These are phyloP conservation scores for Malacosoma neustria DNA, from an alignment of 2,888 invertebrate species.

Conservation along the genomic window DNA sequence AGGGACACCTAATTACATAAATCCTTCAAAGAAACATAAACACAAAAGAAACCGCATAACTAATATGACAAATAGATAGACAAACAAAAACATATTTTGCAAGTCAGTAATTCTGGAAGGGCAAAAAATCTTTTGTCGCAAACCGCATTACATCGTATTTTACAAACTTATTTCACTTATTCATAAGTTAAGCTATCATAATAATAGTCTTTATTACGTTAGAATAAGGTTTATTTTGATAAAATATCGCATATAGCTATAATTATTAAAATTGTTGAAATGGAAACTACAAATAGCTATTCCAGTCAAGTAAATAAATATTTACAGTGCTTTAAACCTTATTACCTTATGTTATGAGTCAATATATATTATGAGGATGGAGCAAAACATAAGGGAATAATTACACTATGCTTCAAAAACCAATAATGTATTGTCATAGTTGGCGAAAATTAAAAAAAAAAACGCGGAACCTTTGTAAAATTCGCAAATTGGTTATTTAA, in stretches of 20 bases:
- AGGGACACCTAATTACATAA: not conserved
- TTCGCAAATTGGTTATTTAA: conserved; percentile 36
- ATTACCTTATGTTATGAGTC: too few species aligned
- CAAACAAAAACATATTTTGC: conserved; percentile 28
- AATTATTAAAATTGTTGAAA: not conserved
- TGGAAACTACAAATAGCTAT: not conserved
- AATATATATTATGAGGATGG: too few species aligned
- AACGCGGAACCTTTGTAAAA: conserved; percentile 23
- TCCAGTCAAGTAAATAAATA: too few species aligned
- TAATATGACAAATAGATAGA: conserved; percentile 45
- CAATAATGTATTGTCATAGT: conserved; percentile 42
- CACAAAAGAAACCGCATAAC: conserved; percentile 35
- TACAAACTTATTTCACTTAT: conserved; percentile 12
- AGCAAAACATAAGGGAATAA: not conserved
- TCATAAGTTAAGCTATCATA: not conserved
- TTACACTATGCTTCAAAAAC: conserved; percentile 27
- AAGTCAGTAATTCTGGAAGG: conserved; percentile 28
- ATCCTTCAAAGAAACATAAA: conserved; percentile 14
- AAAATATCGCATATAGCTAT: too few species aligned
- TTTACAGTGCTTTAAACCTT: too few species aligned
- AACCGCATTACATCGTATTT: conserved; percentile 1
- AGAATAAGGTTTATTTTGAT: too few species aligned
- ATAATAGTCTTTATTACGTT: not conserved
- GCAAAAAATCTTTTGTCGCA: conserved; percentile 1
- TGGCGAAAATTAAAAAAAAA: conserved; percentile 29